Base-by-base conservation (phyloP, 64 coral and sea anemone species). In the Cladopsammia gracilis region DNA sequence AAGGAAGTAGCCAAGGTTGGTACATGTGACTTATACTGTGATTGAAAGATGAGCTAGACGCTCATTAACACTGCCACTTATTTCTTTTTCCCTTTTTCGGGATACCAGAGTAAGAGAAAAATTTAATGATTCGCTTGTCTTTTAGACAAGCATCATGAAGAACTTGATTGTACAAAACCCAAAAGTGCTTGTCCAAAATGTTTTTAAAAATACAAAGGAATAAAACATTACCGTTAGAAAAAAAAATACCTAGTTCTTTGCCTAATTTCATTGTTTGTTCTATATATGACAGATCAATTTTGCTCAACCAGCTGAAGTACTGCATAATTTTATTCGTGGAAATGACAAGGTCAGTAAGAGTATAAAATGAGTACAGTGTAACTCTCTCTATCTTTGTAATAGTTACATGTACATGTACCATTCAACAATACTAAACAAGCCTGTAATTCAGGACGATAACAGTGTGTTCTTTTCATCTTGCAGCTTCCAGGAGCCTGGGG, bases 401-500 rank as follows among this genome's bases (percentile, higher is more conserved):
- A 64, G n/a, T 64, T 64, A 18, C 15, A 18, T 34, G 34, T 34
- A 34, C 34, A 34, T 34, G 34, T 34, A 34, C 34, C 34, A 34
- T 34, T 34, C 2, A 34, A 34, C 34, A 34, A 34, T 34, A 34
- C 7, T 12, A 1, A 10, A 5, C 20, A 86, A 15, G n/a, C 22
- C 19, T 4, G 25, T 23, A 60, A 53, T 58, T 12, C 3, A 3
- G 26, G 52, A 26, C 25, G 14, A 59, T 53, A 81, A 19, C 18
- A 52, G 16, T 8, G 1, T 79, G n/a, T 81, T 1, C 73, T 6
- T 82, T 81, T 73, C 54, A 43, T 52, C 15, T 22, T 71, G 1
- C 34, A 96, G 95, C 94, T 99, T 61, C 98, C 98, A 75, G 98
- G 98, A 79, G 98, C 98, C 62, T 99, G 98, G 98, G 86, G 91